Conservation (phyloP, 2,888 invertebrate genomes). For the Glomeris marginata region DNA sequence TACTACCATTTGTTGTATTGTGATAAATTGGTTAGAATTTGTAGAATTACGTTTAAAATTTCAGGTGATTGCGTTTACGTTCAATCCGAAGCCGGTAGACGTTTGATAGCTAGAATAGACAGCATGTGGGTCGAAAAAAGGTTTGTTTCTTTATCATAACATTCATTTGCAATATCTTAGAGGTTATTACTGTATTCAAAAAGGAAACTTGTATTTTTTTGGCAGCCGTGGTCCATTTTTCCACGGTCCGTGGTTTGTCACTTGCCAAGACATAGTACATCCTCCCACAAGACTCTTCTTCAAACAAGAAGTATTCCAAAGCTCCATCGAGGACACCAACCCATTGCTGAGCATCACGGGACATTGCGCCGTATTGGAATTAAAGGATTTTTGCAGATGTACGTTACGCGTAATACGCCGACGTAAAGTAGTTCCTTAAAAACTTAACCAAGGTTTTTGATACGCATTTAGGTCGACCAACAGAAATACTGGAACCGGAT, state of each 20-base stretch:
- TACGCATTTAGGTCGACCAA: conserved; percentile 60
- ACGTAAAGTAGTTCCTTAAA: background rate
- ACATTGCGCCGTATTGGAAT: conserved; percentile 77
- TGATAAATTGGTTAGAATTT: too few relatives aligned
- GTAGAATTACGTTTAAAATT: too few relatives aligned
- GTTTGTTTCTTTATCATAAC: conserved; percentile 33
- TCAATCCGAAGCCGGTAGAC: conserved; percentile 74
- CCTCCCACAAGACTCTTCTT: conserved; percentile 66
- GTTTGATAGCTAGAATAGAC: conserved; percentile 84
- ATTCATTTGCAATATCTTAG: background rate
- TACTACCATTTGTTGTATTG: background rate
- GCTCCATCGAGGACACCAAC: conserved; percentile 79
- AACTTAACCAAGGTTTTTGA: conserved; percentile 3
- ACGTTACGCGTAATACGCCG: conserved; percentile 32
- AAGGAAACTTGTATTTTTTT: conserved; percentile 25
- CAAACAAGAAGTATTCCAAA: conserved; percentile 82
- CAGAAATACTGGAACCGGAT: conserved; percentile 83
- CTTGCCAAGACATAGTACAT: conserved; percentile 73
- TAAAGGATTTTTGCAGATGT: conserved; percentile 76
- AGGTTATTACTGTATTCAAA: background rate
- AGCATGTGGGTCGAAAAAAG: conserved; percentile 84
- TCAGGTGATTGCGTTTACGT: conserved; percentile 93
- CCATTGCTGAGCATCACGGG: conserved; percentile 81
- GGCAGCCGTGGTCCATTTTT: conserved; percentile 82
- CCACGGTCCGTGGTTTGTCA: conserved; percentile 84